phyloP scores from a whole-genome alignment of 2,888 invertebrate genomes.

The Melieria crassipennis region DNA sequence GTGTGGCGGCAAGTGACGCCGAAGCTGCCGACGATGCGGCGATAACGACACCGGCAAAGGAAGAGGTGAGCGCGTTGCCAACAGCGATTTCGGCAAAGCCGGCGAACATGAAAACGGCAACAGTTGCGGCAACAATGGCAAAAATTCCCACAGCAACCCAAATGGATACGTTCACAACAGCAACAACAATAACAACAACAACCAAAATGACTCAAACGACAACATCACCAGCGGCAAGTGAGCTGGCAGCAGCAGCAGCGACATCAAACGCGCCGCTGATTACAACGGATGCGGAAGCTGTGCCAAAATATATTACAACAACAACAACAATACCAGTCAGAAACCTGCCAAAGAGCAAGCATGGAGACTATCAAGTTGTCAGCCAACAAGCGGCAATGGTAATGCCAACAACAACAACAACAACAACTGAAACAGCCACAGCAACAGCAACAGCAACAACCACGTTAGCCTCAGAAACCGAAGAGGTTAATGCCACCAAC shows the following conservation, averaged over 20 bases:
- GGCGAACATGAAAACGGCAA: constrained; percentile 8
- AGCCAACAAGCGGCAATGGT: not conserved
- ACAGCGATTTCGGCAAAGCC: constrained; percentile 11
- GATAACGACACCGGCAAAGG: not conserved
- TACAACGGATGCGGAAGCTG: constrained; percentile 33
- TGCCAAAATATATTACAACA: constrained; percentile 15
- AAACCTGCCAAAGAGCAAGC: not conserved
- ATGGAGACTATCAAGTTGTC: not conserved
- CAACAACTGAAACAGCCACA: constrained; percentile 6
- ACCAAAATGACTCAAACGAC: not conserved
- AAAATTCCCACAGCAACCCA: not conserved
- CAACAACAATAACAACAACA: constrained; percentile 7
- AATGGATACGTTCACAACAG: not conserved
- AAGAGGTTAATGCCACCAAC: not conserved
- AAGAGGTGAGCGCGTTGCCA: constrained; percentile 8
- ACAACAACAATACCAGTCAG: not conserved
- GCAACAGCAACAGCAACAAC: constrained; percentile 9
- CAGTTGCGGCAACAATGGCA: constrained; percentile 4
- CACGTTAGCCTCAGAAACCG: not conserved
- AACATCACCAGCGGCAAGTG: constrained; percentile 12
- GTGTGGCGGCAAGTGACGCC: not conserved
- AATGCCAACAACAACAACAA: not conserved
- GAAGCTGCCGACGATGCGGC: not conserved
- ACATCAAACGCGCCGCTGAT: constrained; percentile 20
- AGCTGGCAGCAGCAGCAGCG: not conserved